Evolutionary conservation across 2,113 vertebrate species (phyloP).

Genomic region (Melanocharis versteri): DNA sequence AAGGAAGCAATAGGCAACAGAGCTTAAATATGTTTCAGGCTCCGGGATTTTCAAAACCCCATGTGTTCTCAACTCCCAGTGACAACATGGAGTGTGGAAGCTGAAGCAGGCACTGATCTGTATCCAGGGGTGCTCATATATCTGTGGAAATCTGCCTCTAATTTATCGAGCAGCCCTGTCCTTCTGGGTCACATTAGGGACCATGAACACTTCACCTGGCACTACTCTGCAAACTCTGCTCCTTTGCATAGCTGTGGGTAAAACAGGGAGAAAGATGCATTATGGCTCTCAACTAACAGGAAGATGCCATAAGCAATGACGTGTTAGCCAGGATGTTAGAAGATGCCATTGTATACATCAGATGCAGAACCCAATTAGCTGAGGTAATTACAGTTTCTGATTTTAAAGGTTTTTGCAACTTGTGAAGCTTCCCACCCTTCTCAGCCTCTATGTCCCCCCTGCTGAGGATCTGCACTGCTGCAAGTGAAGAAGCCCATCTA

Average conservation of each 20-base stretch:
- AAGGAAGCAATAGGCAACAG: not conserved
- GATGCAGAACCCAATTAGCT: not conserved
- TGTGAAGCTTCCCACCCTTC: not conserved
- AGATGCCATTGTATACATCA: constrained; percentile 9
- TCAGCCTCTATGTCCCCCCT: not conserved
- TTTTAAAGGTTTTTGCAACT: not conserved
- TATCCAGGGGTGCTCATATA: not conserved
- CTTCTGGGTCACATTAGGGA: constrained; percentile 48
- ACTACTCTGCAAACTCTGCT: constrained; percentile 47
- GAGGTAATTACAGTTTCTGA: not conserved
- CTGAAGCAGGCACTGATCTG: not conserved
- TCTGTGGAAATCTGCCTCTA: not conserved
- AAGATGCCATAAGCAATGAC: not conserved
- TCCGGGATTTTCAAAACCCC: not conserved
- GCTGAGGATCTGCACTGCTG: not conserved
- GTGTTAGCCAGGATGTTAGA: constrained; percentile 38
- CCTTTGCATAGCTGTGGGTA: constrained; percentile 40
- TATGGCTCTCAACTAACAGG: not conserved
- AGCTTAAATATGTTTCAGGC: not conserved
- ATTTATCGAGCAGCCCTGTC: constrained; percentile 51
- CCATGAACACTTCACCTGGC: constrained; percentile 30
- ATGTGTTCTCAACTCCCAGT: not conserved
- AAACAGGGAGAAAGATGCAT: constrained; percentile 26
- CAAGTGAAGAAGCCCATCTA: not conserved
- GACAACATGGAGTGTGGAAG: not conserved